phyloP scores from a whole-genome alignment of 2,113 vertebrate genomes.

The Cyprinodon tularosa region DNA sequence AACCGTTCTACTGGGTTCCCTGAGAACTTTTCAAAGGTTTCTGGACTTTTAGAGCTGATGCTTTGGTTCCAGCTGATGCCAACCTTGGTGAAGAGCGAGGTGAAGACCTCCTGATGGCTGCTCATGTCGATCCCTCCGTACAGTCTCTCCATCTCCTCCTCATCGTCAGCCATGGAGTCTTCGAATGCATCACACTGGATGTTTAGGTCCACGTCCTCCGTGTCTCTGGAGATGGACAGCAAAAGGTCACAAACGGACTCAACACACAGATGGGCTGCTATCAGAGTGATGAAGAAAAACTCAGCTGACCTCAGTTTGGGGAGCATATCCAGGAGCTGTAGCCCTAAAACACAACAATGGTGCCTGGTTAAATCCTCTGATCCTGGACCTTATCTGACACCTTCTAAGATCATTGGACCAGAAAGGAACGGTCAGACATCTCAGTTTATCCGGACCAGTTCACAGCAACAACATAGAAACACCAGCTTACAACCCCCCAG shows the following conservation, averaged over 20 bases:
- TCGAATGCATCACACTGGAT: slow-evolving; percentile 91
- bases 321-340: slow-evolving; percentile 88
- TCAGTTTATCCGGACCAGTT: too few species aligned
- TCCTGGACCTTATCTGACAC: too few species aligned
- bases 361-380: background rate
- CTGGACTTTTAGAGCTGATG: too few species aligned
- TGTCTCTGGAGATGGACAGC: slow-evolving; percentile 78
- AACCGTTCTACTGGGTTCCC: too few species aligned
- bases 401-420: background rate
- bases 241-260: background rate
- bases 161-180: slow-evolving; percentile 87
- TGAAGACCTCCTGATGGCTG: slow-evolving; percentile 89
- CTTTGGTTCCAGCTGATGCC: too few species aligned
- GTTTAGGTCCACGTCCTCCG: slow-evolving; percentile 87
- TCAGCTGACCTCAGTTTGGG: slow-evolving; percentile 84
- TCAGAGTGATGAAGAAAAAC: background rate
- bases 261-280: background rate
- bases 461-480: too few species aligned
- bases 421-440: background rate
- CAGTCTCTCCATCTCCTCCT: slow-evolving; percentile 86
- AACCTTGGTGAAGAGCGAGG: slow-evolving; percentile 89
- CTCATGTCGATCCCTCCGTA: slow-evolving; percentile 89
- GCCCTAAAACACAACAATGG: slow-evolving; percentile 73
- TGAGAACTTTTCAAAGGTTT: too few species aligned
- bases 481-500: too few species aligned